Percentiles rank a stretch among this genome's conserved stretches.
phyloP scores from a whole-genome alignment of 2,797 vertebrate genomes.

The Gila robusta region DNA sequence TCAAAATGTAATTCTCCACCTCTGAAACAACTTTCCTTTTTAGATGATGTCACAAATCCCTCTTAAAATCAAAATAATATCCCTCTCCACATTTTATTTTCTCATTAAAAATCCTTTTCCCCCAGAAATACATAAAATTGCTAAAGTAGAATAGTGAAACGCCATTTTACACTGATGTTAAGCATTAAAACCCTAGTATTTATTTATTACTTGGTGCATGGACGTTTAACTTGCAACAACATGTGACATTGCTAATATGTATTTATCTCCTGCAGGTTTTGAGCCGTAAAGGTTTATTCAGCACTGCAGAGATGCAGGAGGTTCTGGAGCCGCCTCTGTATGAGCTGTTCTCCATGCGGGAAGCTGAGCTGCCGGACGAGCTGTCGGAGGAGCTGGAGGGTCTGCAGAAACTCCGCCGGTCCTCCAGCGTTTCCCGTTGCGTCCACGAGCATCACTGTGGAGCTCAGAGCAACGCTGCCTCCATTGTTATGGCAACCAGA shows the following conservation, averaged over 20 bases:
- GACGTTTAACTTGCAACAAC: background rate
- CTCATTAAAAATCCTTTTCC: background rate
- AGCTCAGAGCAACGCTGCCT: slow-evolving; percentile 83
- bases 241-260: background rate
- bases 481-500: slow-evolving; percentile 73
- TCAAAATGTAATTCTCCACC: background rate
- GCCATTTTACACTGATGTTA: no score
- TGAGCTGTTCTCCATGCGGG: slow-evolving; percentile 87
- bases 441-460: slow-evolving; percentile 95
- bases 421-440: slow-evolving; percentile 88
- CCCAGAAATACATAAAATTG: background rate
- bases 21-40: background rate
- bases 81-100: background rate
- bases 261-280: slow-evolving; percentile 68
- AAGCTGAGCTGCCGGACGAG: slow-evolving; percentile 86
- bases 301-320: slow-evolving; percentile 87
- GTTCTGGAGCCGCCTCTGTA: slow-evolving; percentile 93
- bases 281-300: slow-evolving; percentile 77
- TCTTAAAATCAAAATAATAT: background rate
- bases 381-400: slow-evolving; percentile 90
- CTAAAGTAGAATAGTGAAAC: background rate
- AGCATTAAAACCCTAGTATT: background rate
- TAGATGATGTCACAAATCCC: background rate
- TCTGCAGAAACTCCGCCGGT: slow-evolving; percentile 88
- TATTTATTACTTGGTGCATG: background rate